Evolutionary conservation across 2,888 invertebrate species (phyloP).

Genomic region (Caenorhabditis angaria): DNA sequence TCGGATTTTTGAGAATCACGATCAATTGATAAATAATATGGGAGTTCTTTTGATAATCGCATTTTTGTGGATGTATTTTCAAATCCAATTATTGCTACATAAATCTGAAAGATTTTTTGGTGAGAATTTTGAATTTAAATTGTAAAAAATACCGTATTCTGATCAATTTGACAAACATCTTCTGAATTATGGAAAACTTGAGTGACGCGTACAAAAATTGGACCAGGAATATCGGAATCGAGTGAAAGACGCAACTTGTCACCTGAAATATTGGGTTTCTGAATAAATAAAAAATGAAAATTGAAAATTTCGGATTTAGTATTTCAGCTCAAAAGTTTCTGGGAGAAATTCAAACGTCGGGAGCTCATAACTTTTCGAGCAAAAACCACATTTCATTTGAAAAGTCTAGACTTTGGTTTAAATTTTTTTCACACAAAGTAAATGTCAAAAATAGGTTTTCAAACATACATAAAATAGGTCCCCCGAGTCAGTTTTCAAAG

Average conservation of each 20-base stretch:
- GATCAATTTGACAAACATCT: neutral
- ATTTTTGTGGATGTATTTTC: neutral
- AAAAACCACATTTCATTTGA: too few relatives aligned
- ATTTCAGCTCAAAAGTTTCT: too few relatives aligned
- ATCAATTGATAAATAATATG: neutral
- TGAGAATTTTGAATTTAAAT: too few relatives aligned
- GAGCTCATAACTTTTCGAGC: too few relatives aligned
- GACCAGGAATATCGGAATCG: constrained; percentile 18
- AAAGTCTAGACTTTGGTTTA: too few relatives aligned
- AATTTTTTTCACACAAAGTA: too few relatives aligned
- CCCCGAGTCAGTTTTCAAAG: too few relatives aligned
- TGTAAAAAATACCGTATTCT: neutral
- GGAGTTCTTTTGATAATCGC: neutral
- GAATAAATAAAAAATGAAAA: too few relatives aligned
- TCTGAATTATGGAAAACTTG: neutral
- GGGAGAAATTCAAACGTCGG: too few relatives aligned
- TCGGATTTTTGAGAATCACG: neutral
- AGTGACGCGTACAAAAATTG: neutral
- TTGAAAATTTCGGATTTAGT: too few relatives aligned
- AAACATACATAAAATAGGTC: too few relatives aligned
- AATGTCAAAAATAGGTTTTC: too few relatives aligned
- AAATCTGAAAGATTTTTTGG: neutral
- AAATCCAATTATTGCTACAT: neutral
- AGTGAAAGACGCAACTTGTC: constrained; percentile 9
- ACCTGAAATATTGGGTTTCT: neutral